These are phyloP conservation scores for Silurus aristotelis DNA, from an alignment of 2,797 vertebrate species.

Conservation along the genomic window DNA sequence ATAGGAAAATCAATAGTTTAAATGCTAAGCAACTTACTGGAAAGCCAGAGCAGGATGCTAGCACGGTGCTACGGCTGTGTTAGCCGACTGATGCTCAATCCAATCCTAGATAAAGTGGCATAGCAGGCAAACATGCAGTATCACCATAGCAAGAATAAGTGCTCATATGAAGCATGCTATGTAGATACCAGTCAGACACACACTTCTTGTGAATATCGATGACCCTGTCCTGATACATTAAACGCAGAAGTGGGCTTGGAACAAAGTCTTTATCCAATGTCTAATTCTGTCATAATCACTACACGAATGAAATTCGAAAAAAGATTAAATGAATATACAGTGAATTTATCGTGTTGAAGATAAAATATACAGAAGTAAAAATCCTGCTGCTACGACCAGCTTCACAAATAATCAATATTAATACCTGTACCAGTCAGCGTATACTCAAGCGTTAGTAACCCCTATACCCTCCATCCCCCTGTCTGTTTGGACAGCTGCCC, in stretches of 20 bases:
- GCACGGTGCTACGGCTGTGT: conserved; percentile 91
- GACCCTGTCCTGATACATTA: not conserved
- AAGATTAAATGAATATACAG: not conserved
- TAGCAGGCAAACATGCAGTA: conserved; percentile 27
- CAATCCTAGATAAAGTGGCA: conserved; percentile 34
- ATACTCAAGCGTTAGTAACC: conserved; percentile 56
- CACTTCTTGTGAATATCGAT: not conserved
- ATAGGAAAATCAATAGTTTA: conserved; percentile 99
- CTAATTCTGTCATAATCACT: not conserved
- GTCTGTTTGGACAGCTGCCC: conserved; percentile 60
- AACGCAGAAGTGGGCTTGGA: not conserved
- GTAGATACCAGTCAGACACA: not conserved
- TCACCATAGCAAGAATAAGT: conserved; percentile 13
- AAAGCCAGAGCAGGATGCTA: conserved; percentile 91
- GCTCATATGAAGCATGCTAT: not conserved
- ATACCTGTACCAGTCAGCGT: conserved; percentile 70
- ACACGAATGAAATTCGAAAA: not conserved
- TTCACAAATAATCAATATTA: conserved; percentile 51
- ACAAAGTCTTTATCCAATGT: too few species aligned
- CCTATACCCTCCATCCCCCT: conserved; percentile 64
- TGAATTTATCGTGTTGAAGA: not conserved
- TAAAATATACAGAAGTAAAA: not conserved
- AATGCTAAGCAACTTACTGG: conserved; percentile 98
- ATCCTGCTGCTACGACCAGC: conserved; percentile 13
- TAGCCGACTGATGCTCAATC: conserved; percentile 79